Evolutionary conservation across 2,888 invertebrate genomes (phyloP), one percentile per base, ranked within the genome.

Genomic region (Euproctis similis): DNA sequence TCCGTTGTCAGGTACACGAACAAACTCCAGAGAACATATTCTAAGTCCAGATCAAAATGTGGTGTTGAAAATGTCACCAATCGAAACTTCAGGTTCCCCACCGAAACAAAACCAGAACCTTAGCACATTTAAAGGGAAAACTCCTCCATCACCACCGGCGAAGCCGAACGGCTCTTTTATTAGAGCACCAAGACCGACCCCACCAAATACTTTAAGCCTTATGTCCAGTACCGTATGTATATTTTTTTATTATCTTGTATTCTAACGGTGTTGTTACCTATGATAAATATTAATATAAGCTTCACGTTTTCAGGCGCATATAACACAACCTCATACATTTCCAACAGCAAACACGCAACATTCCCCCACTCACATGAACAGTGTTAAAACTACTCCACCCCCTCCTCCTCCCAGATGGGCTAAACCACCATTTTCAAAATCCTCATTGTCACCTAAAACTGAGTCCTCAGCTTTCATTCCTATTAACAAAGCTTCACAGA

Each of bases 331-430:
- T 49, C 85, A 85, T 48, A 70, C 84, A 57, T 84, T 82, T 56
- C 84, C 80, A 24, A 72, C 69, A 28, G 57, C 68, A 46, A 74
- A 69, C 46, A 64, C 66, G 30, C 75, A 70, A 55, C 70, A 72
- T 41, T 84, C 82, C 44, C 82, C 80, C 44, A 80, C 70, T 37
- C 75, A 59, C 42, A 33, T 63, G 41, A 66, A 57, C 35, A 66
- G 51, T 39, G 54, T 67, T 24, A 84, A 84, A 65, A 87, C 76
- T 24, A 91, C 91, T 16, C 94, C 94, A 1, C 94, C 94, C 4
- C 92, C 93, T 1, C 94, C 94, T 0, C 94, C 94, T 0, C 91
- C 94, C 8, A 86, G 94, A 53, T 94, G 94, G 93, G 90, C 93
- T 0, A 94, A 94, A 65, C 93, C 94, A 0, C 86, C 87, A 2